phyloP scores from a whole-genome alignment of 2,888 invertebrate species.

The Perdita meconis region DNA sequence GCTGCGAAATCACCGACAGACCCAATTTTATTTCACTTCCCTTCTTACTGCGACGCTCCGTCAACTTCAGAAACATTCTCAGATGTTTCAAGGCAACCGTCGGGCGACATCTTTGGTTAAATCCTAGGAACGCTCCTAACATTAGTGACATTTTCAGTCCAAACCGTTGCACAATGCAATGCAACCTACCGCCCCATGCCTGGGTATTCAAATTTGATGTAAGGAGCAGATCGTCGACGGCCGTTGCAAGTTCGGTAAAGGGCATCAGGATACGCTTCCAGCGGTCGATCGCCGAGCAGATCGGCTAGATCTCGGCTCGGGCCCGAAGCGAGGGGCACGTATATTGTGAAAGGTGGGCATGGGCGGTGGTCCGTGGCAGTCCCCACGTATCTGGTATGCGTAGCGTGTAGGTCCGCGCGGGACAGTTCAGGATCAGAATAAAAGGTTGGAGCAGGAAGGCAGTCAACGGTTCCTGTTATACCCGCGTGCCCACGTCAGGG shows the following conservation, averaged over 20 bases:
- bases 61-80: too few relatives aligned
- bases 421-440: constrained; percentile 63
- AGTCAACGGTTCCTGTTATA: constrained; percentile 60
- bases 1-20: not conserved
- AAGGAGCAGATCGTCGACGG: constrained; percentile 2
- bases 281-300: constrained; percentile 49
- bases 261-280: constrained; percentile 38
- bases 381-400: constrained; percentile 66
- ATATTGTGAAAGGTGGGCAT: constrained; percentile 74
- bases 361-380: constrained; percentile 73
- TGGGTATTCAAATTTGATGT: constrained; percentile 25
- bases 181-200: not conserved
- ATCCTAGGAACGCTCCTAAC: too few relatives aligned
- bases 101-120: too few relatives aligned
- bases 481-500: constrained; percentile 24
- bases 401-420: constrained; percentile 56
- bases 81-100: too few relatives aligned
- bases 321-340: constrained; percentile 55
- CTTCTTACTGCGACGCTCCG: not conserved
- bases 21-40: not conserved
- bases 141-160: too few relatives aligned
- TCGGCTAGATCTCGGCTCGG: constrained; percentile 48
- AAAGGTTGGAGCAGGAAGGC: constrained; percentile 49
- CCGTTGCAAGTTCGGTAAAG: constrained; percentile 33
- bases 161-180: too few relatives aligned